Evolutionary conservation across 2,888 invertebrate species (phyloP), one percentile per base, ranked within the genome.

Genomic region (Perdita meconis): DNA sequence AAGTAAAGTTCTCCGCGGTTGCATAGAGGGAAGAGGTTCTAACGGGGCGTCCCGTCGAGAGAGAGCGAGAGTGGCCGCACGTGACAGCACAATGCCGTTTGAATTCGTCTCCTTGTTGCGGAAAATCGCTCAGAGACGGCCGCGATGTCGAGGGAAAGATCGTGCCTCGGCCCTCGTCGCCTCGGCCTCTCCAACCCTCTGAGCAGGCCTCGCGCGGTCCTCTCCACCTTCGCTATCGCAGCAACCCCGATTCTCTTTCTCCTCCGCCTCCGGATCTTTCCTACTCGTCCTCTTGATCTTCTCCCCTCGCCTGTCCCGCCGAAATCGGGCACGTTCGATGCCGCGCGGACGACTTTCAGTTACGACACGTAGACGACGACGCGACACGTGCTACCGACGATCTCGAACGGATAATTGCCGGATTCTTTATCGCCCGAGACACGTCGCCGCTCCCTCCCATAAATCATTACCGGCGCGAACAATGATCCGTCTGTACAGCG

Each of bases 221-320:
- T 84, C 82, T 83, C 79, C 86, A 84, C 76, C 86, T 87, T 86
- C 80, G 84, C 86, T 88, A 84, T 85, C 84, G 82, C 84, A 85
- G 87, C 88, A 87, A 88, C 84, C 87, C 84, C 86, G 85, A 89
- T 89, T 83, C 84, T 95, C n/a, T n/a, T n/a, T n/a, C 95, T 88
- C 95, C 96, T 44, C 8, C 80, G 87, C 59, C 87, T 82, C 13
- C 97, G 96, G 0, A 98, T 97, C 0, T 12, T 97, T 98, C 64
- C 97, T 97, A 40, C 96, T 95, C 92, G 97, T 97, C 26, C 95
- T 93, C 92, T 38, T 93, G 91, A 12, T 80, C 73, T 82, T 40
- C 57, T 82, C 42, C 57, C 59, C 80, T 42, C 13, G 75, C 76
- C 26, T 26, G 13, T n/a, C 2, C 36, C n/a, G 22, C 16, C 19